Conservation (phyloP, 2,888 invertebrate species). For the Netelia melanura region DNA sequence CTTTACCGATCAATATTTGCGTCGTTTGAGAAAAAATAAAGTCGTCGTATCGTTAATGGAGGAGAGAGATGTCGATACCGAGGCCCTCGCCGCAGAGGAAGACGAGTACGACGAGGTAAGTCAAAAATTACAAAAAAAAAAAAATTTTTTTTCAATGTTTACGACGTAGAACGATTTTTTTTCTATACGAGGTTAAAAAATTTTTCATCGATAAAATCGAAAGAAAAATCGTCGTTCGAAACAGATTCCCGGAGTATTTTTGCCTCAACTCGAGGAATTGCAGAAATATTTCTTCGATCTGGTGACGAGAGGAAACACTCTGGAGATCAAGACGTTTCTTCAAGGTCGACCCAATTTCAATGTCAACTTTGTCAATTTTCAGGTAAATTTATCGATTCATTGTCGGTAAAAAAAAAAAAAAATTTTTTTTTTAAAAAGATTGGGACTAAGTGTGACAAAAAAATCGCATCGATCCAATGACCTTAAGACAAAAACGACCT, state of each 20-base stretch:
- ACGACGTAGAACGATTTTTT: too few relatives aligned
- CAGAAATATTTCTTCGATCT: constrained; percentile 87
- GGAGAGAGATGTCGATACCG: constrained; percentile 48
- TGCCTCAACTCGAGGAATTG: constrained; percentile 86
- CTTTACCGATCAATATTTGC: neutral
- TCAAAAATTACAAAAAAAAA: neutral
- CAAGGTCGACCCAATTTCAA: constrained; percentile 85
- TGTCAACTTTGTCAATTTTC: constrained; percentile 87
- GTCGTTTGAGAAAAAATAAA: constrained; percentile 33
- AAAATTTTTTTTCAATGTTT: too few relatives aligned
- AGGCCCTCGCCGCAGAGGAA: constrained; percentile 23
- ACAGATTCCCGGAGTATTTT: constrained; percentile 83
- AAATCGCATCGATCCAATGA: constrained; percentile 20
- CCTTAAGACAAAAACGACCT: neutral
- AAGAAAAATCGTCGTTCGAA: neutral
- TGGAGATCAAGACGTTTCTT: constrained; percentile 85
- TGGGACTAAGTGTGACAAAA: neutral
- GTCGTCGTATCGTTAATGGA: constrained; percentile 45
- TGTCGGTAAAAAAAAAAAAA: neutral
- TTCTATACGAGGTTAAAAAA: constrained; percentile 11
- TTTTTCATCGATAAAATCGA: constrained; percentile 16
- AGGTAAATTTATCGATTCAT: constrained; percentile 78
- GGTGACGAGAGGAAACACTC: constrained; percentile 85
- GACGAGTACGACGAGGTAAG: constrained; percentile 65
- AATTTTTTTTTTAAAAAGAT: neutral